A percentile compares a stretch with the other conserved stretches of the same genome.
Evolutionary conservation across 2,888 invertebrate genomes (phyloP).

Genomic region (Macroteleia sp.): DNA sequence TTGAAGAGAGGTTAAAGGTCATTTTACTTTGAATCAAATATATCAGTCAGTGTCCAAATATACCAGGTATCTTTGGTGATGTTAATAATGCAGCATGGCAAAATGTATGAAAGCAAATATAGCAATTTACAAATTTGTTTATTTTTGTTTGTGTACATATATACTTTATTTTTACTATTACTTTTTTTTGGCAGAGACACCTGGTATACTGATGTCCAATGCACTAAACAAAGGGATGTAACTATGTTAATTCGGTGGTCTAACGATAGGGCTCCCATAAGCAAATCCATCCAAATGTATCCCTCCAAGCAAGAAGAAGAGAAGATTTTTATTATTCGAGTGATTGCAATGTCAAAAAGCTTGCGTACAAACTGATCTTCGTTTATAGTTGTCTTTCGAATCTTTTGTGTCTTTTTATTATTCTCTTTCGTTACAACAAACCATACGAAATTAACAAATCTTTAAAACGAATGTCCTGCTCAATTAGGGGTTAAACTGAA

Average conservation of each 20-base stretch:
- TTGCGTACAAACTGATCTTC: conserved; percentile 52
- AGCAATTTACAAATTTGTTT: too few species aligned
- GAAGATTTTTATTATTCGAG: conserved; percentile 55
- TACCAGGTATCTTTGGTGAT: conserved; percentile 8
- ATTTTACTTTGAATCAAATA: neutral
- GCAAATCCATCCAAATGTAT: conserved; percentile 74
- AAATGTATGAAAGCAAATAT: too few species aligned
- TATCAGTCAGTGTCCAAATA: conserved; percentile 5
- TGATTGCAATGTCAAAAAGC: conserved; percentile 69
- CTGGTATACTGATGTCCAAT: conserved; percentile 7
- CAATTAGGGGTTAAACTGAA: conserved; percentile 7
- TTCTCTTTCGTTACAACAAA: conserved; percentile 19
- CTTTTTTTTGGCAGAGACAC: conserved; percentile 1
- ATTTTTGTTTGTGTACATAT: too few species aligned
- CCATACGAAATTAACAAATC: neutral
- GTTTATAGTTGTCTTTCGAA: conserved; percentile 4
- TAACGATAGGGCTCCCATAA: conserved; percentile 68
- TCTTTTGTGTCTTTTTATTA: conserved; percentile 10
- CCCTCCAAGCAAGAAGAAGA: conserved; percentile 72
- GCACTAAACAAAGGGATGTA: conserved; percentile 41
- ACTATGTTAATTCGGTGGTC: conserved; percentile 51
- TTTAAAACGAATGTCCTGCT: neutral
- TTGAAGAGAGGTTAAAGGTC: conserved; percentile 11
- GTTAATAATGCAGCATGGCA: too few species aligned
- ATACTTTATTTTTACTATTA: too few species aligned